Evolutionary conservation across 2,888 invertebrate genomes (phyloP).

Genomic region (Drosophila pseudotakahashii): DNA sequence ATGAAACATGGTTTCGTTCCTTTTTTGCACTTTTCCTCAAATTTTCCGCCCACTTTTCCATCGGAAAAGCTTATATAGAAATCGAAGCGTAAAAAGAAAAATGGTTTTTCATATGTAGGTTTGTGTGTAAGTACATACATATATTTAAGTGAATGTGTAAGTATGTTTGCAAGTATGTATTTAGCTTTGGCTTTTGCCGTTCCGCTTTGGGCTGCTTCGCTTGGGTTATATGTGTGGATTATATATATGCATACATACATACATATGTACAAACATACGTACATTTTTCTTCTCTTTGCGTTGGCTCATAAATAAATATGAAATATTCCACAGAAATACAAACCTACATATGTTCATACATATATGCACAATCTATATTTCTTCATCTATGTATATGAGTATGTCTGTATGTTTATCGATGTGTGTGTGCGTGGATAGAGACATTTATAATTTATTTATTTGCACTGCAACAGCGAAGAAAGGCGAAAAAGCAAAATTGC

Average conservation of each 20-base stretch:
- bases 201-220: slow-evolving; percentile 5
- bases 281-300: slow-evolving; percentile 29
- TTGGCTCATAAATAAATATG: slow-evolving; percentile 47
- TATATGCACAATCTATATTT: slow-evolving; percentile 8
- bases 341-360: background rate
- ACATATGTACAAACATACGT: background rate
- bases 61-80: slow-evolving; percentile 41
- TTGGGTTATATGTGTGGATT: background rate
- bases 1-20: background rate
- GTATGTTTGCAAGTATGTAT: background rate
- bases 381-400: slow-evolving; percentile 40
- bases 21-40: background rate
- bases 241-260: slow-evolving; percentile 1
- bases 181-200: slow-evolving; percentile 16
- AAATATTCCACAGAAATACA: slow-evolving; percentile 28
- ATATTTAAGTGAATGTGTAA: no score
- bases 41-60: no score
- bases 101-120: slow-evolving; percentile 50
- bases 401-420: slow-evolving; percentile 1
- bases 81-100: slow-evolving; percentile 65
- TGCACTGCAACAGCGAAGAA: slow-evolving; percentile 35
- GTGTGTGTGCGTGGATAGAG: slow-evolving; percentile 22
- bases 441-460: slow-evolving; percentile 38
- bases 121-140: background rate
- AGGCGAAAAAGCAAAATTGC: slow-evolving; percentile 58